Evolutionary conservation across 2,113 vertebrate genomes (phyloP), one percentile per base, ranked within the genome.

Genomic region (Trochalopteron elliotii): DNA sequence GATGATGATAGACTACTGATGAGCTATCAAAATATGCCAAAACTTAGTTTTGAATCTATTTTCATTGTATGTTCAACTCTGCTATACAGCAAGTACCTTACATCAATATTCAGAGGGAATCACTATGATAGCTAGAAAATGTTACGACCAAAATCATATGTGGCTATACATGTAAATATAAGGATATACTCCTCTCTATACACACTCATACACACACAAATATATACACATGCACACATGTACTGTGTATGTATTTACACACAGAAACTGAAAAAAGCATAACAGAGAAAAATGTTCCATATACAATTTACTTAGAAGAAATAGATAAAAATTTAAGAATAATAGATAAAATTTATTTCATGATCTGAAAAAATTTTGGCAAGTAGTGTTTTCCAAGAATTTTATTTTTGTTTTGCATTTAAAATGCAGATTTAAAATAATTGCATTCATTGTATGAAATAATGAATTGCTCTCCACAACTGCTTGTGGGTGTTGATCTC

Each of bases 151-250:
- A 83, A 80, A 39, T 79, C 2, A 12, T 69, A 22, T 27, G 6
- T 71, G 24, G 10, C 10, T 80, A 53, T 72, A 30, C 5, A 25
- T 39, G 28, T 5, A 64, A 67, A 39, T 12, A 40, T 5, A 65
- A 11, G 30, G 9, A 3, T 28, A 14, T 25, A 10, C 16, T 35
- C 22, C 17, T 60, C 28, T 52, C 2, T 45, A 0, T 33, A 19
- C 1, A 13, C 4, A 28, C 4, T 44, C 3, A 60, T 9, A 33
- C 3, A 45, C 0, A 57, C 3, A 37, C 2, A 39, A 4, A 47
- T 3, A 21, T 1, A 45, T 45, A 45, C 20, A 40, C 7, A 49
- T 39, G 11, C 6, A 77, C 1, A 30, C 3, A 68, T 40, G 31
- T 10, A 35, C 30, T 52, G 14, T 65, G 9, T 33, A n/a, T 37